Evolutionary conservation across 2,797 vertebrate genomes (phyloP), one percentile per base, ranked within the genome.

Genomic region (Phoxinus dragarum): DNA sequence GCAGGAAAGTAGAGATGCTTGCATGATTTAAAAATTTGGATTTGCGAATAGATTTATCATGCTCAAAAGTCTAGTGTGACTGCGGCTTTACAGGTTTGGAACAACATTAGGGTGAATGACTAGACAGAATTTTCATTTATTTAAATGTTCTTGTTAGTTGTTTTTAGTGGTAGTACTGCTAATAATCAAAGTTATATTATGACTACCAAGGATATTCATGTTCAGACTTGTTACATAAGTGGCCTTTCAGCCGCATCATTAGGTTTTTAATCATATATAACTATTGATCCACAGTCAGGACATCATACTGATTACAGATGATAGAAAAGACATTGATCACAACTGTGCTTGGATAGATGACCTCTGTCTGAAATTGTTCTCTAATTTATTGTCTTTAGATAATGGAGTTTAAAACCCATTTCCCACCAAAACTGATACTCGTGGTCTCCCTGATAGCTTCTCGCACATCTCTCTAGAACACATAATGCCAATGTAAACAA

Each of bases 211-310:
- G 19, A 34, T 82, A 44, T 47, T 44, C 40, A 81, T 81, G 36
- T 19, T 73, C 38, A 44, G 52, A 72, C 68, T 27, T 73, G 23
- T 56, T 42, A 61, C 11, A 42, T 49, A 31, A 82, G 69, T 56
- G 31, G 54, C 6, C 54, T 59, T 59, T 61, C 61, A 47, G 54
- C 21, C 36, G 69, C 54, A 74, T 74, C 27, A 82, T 82, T 73
- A 59, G 11, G 38, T 23, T 34, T 73, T 61, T 61, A 49, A 36
- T 56, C 52, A 38, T 44, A 21, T 61, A 19, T 34, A 73, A 72
- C 19, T 61, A 82, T 74, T 64, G 56, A 74, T 74, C 40, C 40
- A 64, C 40, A 47, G 40, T 74, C 27, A 82, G 68, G 52, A 59
- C 54, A 82, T 74, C 27, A 21, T 71, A 73, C 27, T 61, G 80